phyloP scores from a whole-genome alignment of 2,113 vertebrate genomes.

The Siniperca knerii region DNA sequence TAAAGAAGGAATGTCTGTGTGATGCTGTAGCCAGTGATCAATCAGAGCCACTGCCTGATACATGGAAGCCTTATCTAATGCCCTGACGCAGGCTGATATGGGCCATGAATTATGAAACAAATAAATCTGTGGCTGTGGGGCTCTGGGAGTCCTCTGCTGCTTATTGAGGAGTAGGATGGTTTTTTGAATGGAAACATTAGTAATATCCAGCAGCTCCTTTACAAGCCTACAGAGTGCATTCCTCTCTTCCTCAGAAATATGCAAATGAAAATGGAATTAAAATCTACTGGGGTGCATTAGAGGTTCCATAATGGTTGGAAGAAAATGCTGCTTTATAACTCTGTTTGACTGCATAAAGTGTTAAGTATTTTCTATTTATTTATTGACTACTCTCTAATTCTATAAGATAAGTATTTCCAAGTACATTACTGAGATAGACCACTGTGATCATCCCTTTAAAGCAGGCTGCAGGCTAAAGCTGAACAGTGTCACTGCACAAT shows the following conservation, averaged over 20 bases:
- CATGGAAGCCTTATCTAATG: constrained; percentile 52
- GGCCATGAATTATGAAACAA: constrained; percentile 75
- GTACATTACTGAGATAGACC: constrained; percentile 31
- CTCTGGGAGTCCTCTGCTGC: constrained; percentile 34
- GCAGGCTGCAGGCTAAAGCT: constrained; percentile 14
- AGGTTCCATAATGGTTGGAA: constrained; percentile 12
- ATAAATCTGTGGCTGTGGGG: constrained; percentile 62
- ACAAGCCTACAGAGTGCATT: constrained; percentile 1
- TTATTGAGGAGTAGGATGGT: constrained; percentile 2
- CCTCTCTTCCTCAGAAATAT: constrained; percentile 30
- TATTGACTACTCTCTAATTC: constrained; percentile 25
- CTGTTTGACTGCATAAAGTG: neutral
- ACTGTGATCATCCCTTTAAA: constrained; percentile 9
- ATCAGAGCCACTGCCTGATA: constrained; percentile 57
- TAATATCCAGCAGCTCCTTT: constrained; percentile 16
- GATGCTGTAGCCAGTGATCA: constrained; percentile 48
- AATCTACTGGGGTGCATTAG: constrained; percentile 25
- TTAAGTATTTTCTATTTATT: constrained; percentile 17
- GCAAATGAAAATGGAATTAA: constrained; percentile 51
- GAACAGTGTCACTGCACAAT: neutral
- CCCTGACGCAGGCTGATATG: constrained; percentile 61
- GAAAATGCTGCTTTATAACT: constrained; percentile 39
- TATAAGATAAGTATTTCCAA: constrained; percentile 23
- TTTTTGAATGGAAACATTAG: constrained; percentile 30
- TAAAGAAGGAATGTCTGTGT: constrained; percentile 24